Evolutionary conservation across 1,140 invertebrate genomes (phyloP).

Genomic region (Thalassaphorura encarpata): DNA sequence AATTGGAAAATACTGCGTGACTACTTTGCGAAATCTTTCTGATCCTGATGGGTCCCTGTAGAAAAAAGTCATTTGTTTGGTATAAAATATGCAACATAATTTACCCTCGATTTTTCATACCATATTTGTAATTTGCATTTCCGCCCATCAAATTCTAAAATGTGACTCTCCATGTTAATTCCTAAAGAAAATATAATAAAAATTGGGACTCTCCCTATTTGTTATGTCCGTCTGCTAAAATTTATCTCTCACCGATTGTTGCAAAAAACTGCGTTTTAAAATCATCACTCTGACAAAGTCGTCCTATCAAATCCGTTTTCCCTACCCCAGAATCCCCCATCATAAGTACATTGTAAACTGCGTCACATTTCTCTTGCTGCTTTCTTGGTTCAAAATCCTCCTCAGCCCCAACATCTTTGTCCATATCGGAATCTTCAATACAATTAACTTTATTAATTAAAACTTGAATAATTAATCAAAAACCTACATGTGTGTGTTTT

Average conservation of each 20-base stretch:
- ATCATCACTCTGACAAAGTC: constrained; percentile 2
- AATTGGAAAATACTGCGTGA: constrained; percentile 9
- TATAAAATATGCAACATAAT: not conserved
- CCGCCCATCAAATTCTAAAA: constrained; percentile 1
- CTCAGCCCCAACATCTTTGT: too few species aligned
- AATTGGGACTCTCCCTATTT: too few species aligned
- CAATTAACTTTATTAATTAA: too few species aligned
- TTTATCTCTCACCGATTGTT: constrained; percentile 14
- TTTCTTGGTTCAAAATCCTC: not conserved
- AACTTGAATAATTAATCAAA: too few species aligned
- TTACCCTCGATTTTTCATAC: constrained; percentile 4
- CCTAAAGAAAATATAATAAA: constrained; percentile 4
- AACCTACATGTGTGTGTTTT: too few species aligned
- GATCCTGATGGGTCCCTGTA: constrained; percentile 18
- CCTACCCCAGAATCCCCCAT: constrained; percentile 17
- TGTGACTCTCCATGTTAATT: constrained; percentile 8
- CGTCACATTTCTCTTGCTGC: not conserved
- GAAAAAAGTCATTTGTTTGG: not conserved
- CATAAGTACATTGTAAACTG: constrained; percentile 6
- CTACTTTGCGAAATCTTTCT: constrained; percentile 6
- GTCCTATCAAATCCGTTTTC: constrained; percentile 15
- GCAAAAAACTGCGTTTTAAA: constrained; percentile 10
- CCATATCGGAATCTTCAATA: too few species aligned
- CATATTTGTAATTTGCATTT: constrained; percentile 11
- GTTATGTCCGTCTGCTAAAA: too few species aligned